phyloP scores from a whole-genome alignment of 2,113 vertebrate genomes.

The Cyanistes caeruleus region DNA sequence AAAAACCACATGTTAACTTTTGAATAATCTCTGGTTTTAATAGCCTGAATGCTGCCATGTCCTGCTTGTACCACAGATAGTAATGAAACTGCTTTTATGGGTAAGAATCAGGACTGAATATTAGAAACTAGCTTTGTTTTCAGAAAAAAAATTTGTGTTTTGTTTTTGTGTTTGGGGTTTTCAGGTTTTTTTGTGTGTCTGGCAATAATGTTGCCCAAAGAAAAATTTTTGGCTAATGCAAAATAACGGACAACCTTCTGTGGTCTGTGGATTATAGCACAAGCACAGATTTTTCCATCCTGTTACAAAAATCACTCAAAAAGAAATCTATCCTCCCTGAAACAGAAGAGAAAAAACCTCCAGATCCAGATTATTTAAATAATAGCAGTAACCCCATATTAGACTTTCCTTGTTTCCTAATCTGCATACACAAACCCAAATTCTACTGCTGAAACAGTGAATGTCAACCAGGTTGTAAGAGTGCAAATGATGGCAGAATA shows the following conservation, averaged over 20 bases:
- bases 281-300: not conserved
- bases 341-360: not conserved
- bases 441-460: not conserved
- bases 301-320: not conserved
- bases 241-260: not conserved
- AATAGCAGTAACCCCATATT: not conserved
- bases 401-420: not conserved
- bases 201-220: not conserved
- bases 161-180: not conserved
- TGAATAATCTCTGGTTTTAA: slow-evolving; percentile 31
- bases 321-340: not conserved
- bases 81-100: not conserved
- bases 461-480: not conserved
- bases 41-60: not conserved
- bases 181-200: not conserved
- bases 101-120: not conserved
- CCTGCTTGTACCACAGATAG: not conserved
- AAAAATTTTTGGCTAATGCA: not conserved
- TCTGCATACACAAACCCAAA: not conserved
- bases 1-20: slow-evolving; percentile 7
- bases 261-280: not conserved
- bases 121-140: not conserved
- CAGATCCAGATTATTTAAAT: not conserved
- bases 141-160: not conserved
- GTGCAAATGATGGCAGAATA: not conserved